Percentiles rank a stretch among this genome's conserved stretches.
Conservation (phyloP, 2,797 vertebrate genomes). For the Apogon talboti region DNA sequence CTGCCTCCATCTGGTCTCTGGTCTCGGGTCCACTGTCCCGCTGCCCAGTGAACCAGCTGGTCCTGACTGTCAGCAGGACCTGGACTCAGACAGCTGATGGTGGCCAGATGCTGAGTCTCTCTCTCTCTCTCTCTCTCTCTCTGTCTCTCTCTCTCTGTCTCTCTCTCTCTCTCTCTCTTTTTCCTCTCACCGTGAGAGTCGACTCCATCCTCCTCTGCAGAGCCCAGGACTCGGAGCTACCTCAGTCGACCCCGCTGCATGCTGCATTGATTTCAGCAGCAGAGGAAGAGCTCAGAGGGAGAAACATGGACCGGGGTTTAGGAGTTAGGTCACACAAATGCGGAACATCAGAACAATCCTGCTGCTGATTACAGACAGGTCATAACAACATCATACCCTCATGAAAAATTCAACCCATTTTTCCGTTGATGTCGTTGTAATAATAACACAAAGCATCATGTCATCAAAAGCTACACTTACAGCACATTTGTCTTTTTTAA, state of each 20-base stretch:
- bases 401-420: conserved; percentile 5
- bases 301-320: conserved; percentile 49
- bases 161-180: neutral
- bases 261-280: conserved; percentile 59
- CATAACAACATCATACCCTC: conserved; percentile 17
- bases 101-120: conserved; percentile 71
- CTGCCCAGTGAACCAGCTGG: conserved; percentile 73
- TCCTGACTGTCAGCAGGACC: conserved; percentile 62
- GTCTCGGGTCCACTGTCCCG: conserved; percentile 19
- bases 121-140: no score
- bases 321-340: conserved; percentile 39
- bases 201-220: conserved; percentile 49
- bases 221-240: conserved; percentile 42
- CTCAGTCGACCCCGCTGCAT: conserved; percentile 62
- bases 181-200: no score
- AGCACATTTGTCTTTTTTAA: neutral
- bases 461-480: conserved; percentile 1
- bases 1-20: conserved; percentile 25
- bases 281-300: conserved; percentile 48
- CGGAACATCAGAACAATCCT: conserved; percentile 36
- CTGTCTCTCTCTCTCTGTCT: no score
- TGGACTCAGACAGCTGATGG: conserved; percentile 49
- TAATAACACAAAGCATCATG: neutral
- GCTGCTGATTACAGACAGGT: conserved; percentile 25
- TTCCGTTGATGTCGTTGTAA: neutral